These are phyloP conservation scores for Neodontobutis hainanensis DNA, from an alignment of 2,113 vertebrate species.

Conservation along the genomic window DNA sequence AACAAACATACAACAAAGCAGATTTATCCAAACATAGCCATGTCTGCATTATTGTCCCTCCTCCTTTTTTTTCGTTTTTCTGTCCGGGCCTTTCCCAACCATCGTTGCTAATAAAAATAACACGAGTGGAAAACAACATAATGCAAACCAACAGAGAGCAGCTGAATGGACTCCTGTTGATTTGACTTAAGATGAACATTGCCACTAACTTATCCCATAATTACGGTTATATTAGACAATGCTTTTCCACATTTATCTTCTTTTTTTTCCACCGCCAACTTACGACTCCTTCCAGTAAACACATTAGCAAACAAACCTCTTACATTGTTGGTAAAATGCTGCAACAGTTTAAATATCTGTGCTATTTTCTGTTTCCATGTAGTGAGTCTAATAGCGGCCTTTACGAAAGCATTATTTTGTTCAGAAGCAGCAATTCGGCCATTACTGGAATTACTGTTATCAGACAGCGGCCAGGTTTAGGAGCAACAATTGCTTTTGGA, in stretches of 20 bases:
- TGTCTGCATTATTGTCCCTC: conserved; percentile 41
- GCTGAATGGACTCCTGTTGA: conserved; percentile 39
- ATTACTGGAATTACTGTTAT: neutral
- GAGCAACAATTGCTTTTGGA: neutral
- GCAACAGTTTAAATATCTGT: neutral
- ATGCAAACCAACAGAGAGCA: neutral
- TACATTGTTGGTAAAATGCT: too few relatives aligned
- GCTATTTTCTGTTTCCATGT: neutral
- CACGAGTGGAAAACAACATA: conserved; percentile 42
- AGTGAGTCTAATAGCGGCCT: neutral
- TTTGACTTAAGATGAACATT: conserved; percentile 18
- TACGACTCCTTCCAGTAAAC: neutral
- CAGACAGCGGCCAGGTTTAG: neutral
- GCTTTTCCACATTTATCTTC: neutral
- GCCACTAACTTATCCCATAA: conserved; percentile 31
- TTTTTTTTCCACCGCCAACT: conserved; percentile 5
- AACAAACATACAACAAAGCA: conserved; percentile 5
- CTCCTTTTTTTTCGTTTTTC: conserved; percentile 27
- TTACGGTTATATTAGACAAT: neutral
- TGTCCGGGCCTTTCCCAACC: conserved; percentile 14
- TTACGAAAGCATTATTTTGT: neutral
- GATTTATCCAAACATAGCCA: conserved; percentile 28
- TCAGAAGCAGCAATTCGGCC: neutral
- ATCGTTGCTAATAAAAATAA: conserved; percentile 52
- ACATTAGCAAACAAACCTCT: neutral